Conservation (phyloP, 2,888 invertebrate species). For the Litoditis marina region DNA sequence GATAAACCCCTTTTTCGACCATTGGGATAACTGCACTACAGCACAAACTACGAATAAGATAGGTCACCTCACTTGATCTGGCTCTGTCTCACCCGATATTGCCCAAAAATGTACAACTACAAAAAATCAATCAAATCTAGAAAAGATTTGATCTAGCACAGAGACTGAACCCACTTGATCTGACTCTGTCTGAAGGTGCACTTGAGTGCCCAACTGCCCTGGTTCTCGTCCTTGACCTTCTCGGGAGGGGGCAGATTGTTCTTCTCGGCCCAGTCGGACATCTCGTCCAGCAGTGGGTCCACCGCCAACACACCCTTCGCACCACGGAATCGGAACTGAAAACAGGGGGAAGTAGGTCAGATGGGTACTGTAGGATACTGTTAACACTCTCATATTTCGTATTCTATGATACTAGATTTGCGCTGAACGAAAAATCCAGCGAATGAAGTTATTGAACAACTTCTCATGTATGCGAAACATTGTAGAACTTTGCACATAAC, state of each 20-base stretch:
- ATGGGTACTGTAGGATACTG: too few relatives aligned
- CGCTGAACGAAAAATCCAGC: background rate
- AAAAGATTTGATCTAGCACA: too few relatives aligned
- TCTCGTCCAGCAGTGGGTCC: constrained; percentile 48
- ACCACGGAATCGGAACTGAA: constrained; percentile 59
- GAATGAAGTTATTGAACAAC: too few relatives aligned
- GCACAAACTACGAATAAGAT: too few relatives aligned
- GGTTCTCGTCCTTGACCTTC: background rate
- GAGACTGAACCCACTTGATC: constrained; percentile 29
- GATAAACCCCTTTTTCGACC: background rate
- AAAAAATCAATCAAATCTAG: too few relatives aligned
- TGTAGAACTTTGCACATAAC: too few relatives aligned
- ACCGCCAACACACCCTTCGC: constrained; percentile 59
- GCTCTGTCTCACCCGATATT: too few relatives aligned
- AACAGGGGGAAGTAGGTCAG: background rate
- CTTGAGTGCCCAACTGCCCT: constrained; percentile 17
- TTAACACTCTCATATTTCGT: background rate
- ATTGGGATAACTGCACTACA: too few relatives aligned
- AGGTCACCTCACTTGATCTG: too few relatives aligned
- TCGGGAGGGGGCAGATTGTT: constrained; percentile 6
- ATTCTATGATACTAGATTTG: too few relatives aligned
- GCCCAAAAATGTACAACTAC: too few relatives aligned
- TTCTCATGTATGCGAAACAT: too few relatives aligned
- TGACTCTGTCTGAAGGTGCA: constrained; percentile 35
- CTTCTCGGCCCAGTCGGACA: constrained; percentile 22